Conservation (phyloP, 2,888 invertebrate genomes). For the Rapana venosa region DNA sequence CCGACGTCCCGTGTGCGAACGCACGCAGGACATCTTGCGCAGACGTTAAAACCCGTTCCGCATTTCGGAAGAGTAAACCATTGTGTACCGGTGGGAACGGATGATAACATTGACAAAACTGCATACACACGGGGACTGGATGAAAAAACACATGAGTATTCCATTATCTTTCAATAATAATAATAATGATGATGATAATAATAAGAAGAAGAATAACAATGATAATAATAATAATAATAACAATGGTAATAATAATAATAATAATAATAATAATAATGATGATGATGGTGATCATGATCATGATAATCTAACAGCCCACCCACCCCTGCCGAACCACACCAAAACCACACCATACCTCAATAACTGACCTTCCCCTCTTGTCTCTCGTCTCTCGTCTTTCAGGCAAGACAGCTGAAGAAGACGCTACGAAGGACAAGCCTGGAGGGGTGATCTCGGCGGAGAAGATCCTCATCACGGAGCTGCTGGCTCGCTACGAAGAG, state of each 20-base stretch:
- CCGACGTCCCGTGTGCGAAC: no score
- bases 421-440: not conserved
- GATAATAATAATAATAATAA: no score
- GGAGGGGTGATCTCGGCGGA: conserved; percentile 62
- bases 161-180: no score
- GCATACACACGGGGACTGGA: no score
- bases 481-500: conserved; percentile 65
- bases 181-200: no score
- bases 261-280: not conserved
- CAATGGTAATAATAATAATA: not conserved
- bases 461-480: conserved; percentile 71
- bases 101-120: no score
- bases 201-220: no score
- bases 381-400: not conserved
- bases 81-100: no score
- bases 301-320: not conserved
- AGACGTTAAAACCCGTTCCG: no score
- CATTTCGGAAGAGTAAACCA: no score
- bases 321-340: not conserved
- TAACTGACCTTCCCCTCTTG: not conserved
- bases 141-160: no score
- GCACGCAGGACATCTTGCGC: no score
- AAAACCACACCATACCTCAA: not conserved
- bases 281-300: not conserved
- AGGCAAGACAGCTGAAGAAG: not conserved